Base-by-base conservation (phyloP, 1,140 invertebrate species). In the Microplitis demolitor region DNA sequence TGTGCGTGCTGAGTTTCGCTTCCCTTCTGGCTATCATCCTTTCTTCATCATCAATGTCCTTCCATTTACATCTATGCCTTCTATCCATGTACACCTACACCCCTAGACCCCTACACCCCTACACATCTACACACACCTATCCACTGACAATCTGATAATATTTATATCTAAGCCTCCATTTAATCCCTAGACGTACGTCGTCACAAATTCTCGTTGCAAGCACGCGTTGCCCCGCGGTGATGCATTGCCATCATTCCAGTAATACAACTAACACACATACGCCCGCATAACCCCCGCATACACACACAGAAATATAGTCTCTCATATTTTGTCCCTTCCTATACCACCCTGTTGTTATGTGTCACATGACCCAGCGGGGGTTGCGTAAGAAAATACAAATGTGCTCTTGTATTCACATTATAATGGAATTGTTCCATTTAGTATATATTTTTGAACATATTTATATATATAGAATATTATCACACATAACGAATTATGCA, bases 221-320 rank as follows among this genome's bases (percentile, higher is more conserved):
- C 61, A 71, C 56, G 69, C 69, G 61, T 64, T 71, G 54, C 53
- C 64, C 39, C 4, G 16, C 50, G 58, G 54, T 67, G 54, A 72
- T 72, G 64, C 64, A 72, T 67, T 24, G 71, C 35, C 31, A 60
- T 60, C 70, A 64, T 72, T 66, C 14, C 34, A 56, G 50, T 72
- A 66, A 66, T 66, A 50, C 13, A 33, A 54, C 34, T 14, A 16
- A 60, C 33, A 31, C 24, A 24, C 2, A 24, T 2, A 24, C 24
- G 1, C 24, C 1, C 24, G 2, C 24, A 24, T 1, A 0, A 0
- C 24, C 0, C 24, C 0, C 24, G 2, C 24, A 24, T 2, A 24
- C 24, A 24, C 24, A 24, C 24, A 24, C 24, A 24, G 24, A 24
- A 24, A 24, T 24, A 24, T 24, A 24, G 24, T 5, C 5, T 8